phyloP scores from a whole-genome alignment of 2,113 vertebrate species.

The Brachypodius melanocephalos region DNA sequence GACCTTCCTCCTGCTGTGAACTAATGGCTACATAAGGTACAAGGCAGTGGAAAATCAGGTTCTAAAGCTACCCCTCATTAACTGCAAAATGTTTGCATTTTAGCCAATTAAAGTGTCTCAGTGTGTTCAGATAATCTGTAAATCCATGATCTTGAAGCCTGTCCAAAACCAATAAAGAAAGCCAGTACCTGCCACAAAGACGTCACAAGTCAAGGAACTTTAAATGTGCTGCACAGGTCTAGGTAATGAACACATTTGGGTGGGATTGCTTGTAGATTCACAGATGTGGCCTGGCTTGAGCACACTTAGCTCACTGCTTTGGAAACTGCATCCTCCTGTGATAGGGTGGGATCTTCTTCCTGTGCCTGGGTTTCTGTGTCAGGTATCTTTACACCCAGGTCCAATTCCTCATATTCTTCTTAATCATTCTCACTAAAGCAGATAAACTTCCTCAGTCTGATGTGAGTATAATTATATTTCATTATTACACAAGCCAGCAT shows the following conservation, averaged over 20 bases:
- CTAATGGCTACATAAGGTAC: background rate
- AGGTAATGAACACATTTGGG: background rate
- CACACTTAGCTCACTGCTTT: background rate
- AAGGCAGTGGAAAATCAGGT: conserved; percentile 8
- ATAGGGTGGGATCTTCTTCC: background rate
- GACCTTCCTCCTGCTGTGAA: background rate
- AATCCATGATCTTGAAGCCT: background rate
- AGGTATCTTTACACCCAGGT: background rate
- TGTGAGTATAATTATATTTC: background rate
- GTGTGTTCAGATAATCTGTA: conserved; percentile 1
- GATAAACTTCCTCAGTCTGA: background rate
- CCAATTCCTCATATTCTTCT: background rate
- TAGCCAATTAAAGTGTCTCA: conserved; percentile 9
- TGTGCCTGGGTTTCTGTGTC: background rate
- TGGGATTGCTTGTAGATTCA: background rate
- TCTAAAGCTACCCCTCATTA: conserved; percentile 9
- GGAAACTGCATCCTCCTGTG: background rate
- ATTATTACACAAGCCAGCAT: background rate
- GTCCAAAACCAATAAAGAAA: conserved; percentile 1
- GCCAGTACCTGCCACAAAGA: background rate
- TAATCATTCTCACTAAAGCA: background rate
- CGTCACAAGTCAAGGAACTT: background rate
- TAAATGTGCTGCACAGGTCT: background rate
- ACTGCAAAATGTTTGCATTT: conserved; percentile 26
- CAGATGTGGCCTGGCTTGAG: background rate